A percentile compares a stretch with the other conserved stretches of the same genome.
phyloP scores from a whole-genome alignment of 2,113 vertebrate genomes.

The Sciurus niger region DNA sequence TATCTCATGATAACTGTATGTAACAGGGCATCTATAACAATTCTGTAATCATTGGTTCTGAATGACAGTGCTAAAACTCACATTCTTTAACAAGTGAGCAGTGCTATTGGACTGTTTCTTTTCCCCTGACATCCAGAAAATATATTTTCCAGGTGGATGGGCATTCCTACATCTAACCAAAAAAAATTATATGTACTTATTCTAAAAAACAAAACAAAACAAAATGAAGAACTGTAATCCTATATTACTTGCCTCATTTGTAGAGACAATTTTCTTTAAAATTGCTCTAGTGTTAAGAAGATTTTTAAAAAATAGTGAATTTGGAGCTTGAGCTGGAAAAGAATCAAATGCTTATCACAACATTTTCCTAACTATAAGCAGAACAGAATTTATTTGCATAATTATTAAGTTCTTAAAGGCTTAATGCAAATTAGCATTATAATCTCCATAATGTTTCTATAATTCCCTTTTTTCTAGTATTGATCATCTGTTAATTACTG shows the following conservation, averaged over 20 bases:
- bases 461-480: conserved; percentile 43
- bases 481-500: conserved; percentile 4
- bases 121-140: not conserved
- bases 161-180: not conserved
- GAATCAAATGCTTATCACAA: not conserved
- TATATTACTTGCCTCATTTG: not conserved
- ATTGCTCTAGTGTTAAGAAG: not conserved
- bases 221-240: not conserved
- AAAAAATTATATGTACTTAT: not conserved
- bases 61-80: not conserved
- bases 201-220: not conserved
- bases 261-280: conserved; percentile 33
- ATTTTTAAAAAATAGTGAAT: not conserved
- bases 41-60: not conserved
- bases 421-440: not conserved
- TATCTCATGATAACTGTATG: not conserved
- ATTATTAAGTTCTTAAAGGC: not conserved
- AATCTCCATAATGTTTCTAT: conserved; percentile 5
- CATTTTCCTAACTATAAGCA: not conserved
- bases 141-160: not conserved
- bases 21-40: not conserved
- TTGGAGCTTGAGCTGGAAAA: not conserved
- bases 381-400: not conserved
- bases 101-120: not conserved
- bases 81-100: not conserved